These are phyloP conservation scores for Drosophila trichaetosa DNA, from an alignment of 2,888 invertebrate species.

Conservation along the genomic window DNA sequence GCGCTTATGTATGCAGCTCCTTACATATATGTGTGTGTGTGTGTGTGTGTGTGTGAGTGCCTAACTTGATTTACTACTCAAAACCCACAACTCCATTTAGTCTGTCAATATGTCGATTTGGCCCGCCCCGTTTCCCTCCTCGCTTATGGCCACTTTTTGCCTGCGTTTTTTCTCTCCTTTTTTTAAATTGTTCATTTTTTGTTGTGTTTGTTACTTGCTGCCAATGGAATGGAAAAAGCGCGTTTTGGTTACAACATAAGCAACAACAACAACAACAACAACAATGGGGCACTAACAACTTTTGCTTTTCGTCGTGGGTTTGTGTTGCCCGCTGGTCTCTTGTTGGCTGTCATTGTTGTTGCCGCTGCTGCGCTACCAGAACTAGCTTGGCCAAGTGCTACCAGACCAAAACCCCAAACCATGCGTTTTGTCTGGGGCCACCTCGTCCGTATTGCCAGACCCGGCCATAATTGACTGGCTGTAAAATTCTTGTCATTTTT, in stretches of 20 bases:
- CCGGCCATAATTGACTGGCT: conserved; percentile 76
- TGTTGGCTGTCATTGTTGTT: conserved; percentile 37
- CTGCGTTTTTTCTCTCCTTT: conserved; percentile 13
- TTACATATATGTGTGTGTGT: conserved; percentile 36
- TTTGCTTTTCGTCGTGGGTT: conserved; percentile 68
- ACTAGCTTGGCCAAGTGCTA: conserved; percentile 15
- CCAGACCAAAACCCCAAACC: conserved; percentile 7
- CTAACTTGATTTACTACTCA: conserved; percentile 81
- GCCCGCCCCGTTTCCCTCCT: conserved; percentile 52
- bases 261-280: conserved; percentile 44
- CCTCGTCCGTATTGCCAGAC: conserved; percentile 25
- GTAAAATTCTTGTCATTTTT: conserved; percentile 76
- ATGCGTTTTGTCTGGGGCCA: conserved; percentile 36
- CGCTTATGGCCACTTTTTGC: conserved; percentile 28
- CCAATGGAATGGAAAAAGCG: conserved; percentile 73
- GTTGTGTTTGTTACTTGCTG: conserved; percentile 30
- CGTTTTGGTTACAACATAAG: conserved; percentile 72
- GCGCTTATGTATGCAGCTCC: conserved; percentile 63
- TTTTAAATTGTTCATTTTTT: conserved; percentile 12
- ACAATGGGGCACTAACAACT: conserved; percentile 52
- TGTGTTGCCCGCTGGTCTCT: conserved; percentile 18
- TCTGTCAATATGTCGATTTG: conserved; percentile 81
- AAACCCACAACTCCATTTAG: conserved; percentile 81
- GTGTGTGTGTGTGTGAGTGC: conserved; percentile 52
- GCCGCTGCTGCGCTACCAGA: conserved; percentile 39